These are phyloP conservation scores for Dromococcyx pavoninus DNA, from an alignment of 2,797 vertebrate genomes.

Conservation along the genomic window DNA sequence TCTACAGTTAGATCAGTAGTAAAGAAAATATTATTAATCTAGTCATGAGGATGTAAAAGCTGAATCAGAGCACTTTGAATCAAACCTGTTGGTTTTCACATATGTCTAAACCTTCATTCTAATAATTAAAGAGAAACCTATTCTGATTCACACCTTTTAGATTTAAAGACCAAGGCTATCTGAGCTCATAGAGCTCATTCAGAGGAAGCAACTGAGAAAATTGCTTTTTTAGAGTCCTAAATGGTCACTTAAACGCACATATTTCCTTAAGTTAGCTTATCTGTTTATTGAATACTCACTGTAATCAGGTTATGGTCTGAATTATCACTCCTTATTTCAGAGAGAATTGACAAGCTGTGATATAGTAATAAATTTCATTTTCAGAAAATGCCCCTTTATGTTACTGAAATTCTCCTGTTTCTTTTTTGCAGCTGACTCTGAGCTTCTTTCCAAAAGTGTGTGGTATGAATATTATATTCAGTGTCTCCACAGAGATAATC, in stretches of 20 bases:
- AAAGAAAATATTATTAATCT: slow-evolving; percentile 15
- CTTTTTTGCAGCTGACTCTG: not conserved
- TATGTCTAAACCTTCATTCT: not conserved
- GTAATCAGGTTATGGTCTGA: not conserved
- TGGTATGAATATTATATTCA: not conserved
- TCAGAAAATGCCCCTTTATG: too few relatives aligned
- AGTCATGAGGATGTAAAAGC: not conserved
- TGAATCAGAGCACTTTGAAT: not conserved
- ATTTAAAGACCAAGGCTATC: not conserved
- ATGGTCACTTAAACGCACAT: not conserved
- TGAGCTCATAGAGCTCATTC: not conserved
- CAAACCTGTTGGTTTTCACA: not conserved
- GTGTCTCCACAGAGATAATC: not conserved
- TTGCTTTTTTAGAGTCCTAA: not conserved
- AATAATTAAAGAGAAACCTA: not conserved
- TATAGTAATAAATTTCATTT: not conserved
- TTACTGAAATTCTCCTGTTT: not conserved
- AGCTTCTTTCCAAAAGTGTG: not conserved
- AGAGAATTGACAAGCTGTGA: not conserved
- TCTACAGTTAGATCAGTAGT: not conserved
- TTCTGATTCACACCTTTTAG: not conserved
- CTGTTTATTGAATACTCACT: not conserved
- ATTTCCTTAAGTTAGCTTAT: not conserved
- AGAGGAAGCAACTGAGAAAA: not conserved
- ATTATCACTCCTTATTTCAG: not conserved